Evolutionary conservation across 2,888 invertebrate species (phyloP), one percentile per base, ranked within the genome.

Genomic region (Brachyptera putata): DNA sequence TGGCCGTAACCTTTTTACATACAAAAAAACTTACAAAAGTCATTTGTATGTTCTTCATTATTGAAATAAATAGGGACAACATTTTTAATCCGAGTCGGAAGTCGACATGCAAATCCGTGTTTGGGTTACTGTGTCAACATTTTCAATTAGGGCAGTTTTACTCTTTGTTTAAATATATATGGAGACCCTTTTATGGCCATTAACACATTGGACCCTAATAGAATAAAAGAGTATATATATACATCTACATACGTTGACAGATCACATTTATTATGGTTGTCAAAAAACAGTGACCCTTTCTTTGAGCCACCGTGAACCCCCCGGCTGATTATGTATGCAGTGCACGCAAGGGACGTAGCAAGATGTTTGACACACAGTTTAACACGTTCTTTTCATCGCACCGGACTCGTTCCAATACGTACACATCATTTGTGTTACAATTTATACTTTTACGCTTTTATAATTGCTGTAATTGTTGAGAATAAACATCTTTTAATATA

Each of bases 201-300:
- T 43, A 43, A 43, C 43, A 21, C 36, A 34, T 34, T 1, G 21
- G 34, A 21, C 53, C 21, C 43, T 18, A 25, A 53, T 16, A 53
- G 36, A 36, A 34, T 34, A 53, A 18, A 53, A 53, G 53, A 18
- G n/a, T n/a, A n/a, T n/a, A n/a, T n/a, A n/a, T n/a, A n/a, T 21
- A 43, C 43, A 43, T 18, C n/a, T n/a, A n/a, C n/a, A n/a, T n/a
- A n/a, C n/a, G 43, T 16, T 43, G 43, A 43, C 43, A 43, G 14
- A 16, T 14, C 43, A 11, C 18, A 43, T 43, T 53, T 34, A 36
- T 53, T 53, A 34, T 53, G 53, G n/a, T 53, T 53, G 36, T 30
- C 30, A 53, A 53, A 53, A 36, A 53, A 53, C 36, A 36, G 53
- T 53, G 53, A 53, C 53, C 53, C 53, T 53, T 50, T 53, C 53